These are phyloP conservation scores for Caenorhabditis tropicalis DNA, from an alignment of 1,140 invertebrate genomes.

Conservation along the genomic window DNA sequence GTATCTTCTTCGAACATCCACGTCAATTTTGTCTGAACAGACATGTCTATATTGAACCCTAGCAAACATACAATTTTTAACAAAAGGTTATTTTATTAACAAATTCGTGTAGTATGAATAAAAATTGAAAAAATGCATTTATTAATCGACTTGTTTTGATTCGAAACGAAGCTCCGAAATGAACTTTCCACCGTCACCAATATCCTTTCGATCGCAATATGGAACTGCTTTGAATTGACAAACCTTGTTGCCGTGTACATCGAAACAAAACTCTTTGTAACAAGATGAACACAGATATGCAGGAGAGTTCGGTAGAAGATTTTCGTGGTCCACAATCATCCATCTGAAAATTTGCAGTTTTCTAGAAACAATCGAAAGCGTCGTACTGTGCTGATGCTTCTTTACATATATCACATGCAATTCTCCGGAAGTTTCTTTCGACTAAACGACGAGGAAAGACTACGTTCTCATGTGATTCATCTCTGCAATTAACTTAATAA, in stretches of 20 bases:
- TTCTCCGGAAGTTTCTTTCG: slow-evolving; percentile 37
- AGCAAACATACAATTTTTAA: no score
- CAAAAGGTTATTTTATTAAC: no score
- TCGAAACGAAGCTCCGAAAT: not conserved
- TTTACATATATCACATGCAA: slow-evolving; percentile 21
- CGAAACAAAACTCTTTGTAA: slow-evolving; percentile 30
- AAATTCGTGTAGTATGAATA: no score
- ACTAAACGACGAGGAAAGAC: slow-evolving; percentile 11
- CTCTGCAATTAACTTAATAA: not conserved
- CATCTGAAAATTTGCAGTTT: slow-evolving; percentile 1
- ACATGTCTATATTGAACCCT: no score
- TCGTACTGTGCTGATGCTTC: slow-evolving; percentile 18
- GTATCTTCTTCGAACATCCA: no score
- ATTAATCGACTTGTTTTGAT: not conserved
- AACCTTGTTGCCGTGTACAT: slow-evolving; percentile 11
- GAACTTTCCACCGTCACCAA: slow-evolving; percentile 10
- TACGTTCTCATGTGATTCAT: not conserved
- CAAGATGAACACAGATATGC: slow-evolving; percentile 22
- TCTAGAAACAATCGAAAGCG: not conserved
- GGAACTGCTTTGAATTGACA: slow-evolving; percentile 40
- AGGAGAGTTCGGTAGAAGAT: not conserved
- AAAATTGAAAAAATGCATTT: no score
- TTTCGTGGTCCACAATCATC: slow-evolving; percentile 13
- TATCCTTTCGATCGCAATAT: slow-evolving; percentile 41
- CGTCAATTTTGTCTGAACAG: no score